Evolutionary conservation across 2,888 invertebrate genomes (phyloP), one percentile per base, ranked within the genome.

Genomic region (Calameuta idolon): DNA sequence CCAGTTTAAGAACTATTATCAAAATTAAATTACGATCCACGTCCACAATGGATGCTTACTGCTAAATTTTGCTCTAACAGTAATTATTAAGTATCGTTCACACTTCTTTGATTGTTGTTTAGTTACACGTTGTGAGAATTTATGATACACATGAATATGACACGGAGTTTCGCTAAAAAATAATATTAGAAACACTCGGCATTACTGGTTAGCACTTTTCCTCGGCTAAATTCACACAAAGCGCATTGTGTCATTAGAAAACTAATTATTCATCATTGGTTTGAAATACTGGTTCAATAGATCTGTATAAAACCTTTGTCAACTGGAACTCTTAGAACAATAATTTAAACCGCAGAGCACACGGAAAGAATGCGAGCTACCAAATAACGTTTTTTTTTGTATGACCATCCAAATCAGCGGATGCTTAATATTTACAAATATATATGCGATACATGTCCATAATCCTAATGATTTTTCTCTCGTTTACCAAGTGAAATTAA

Each of bases 271-370:
- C 82, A 86, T 91, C 90, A 90, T 91, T 90, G 90, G 90, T 91
- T 90, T 89, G 89, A 89, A 91, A 91, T 91, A 91, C 91, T 91
- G 90, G 90, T 90, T 89, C 86, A 88, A 89, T 89, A 90, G 87
- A 90, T 90, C 88, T 89, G 89, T 89, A 90, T 90, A 90, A 89
- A 91, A 91, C 87, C 88, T 88, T 88, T 89, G 87, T 90, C 87
- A 89, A 88, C 87, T 88, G 89, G 89, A 90, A 90, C 89, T 88
- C 87, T 89, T 87, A 86, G 88, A 89, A 88, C 88, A 88, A 89
- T 88, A 86, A 87, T 89, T 87, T 87, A 84, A 85, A 87, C 83
- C 84, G 84, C 86, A 86, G 83, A 81, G 83, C 82, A 82, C 82
- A 78, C 78, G 81, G 84, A 87, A 87, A 85, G 86, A 87, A 85